Evolutionary conservation across 2,888 invertebrate genomes (phyloP), one percentile per base, ranked within the genome.

Genomic region (Cataglyphis rosenhaueri): DNA sequence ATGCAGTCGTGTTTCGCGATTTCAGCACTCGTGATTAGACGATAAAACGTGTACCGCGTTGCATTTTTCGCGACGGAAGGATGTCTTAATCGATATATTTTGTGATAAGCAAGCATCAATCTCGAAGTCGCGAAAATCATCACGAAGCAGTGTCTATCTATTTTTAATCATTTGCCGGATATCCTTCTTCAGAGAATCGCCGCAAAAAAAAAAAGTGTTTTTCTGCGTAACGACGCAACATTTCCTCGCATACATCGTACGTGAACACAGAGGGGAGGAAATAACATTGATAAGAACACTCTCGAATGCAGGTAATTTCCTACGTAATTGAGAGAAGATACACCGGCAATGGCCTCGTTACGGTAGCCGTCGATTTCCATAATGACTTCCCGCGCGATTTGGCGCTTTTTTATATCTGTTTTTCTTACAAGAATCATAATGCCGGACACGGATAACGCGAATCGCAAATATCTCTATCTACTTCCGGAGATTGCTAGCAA

Each of bases 301-400:
- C 66, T 38, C 55, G 82, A 74, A 70, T 78, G 73, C 76, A 59
- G 82, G 85, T 70, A 68, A 83, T 89, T 87, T 85, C 88, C 85
- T 86, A 86, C 84, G 85, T 87, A 87, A 90, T 86, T 82, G 84
- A 86, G 84, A 86, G 87, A 89, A 90, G 87, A 89, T 84, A 76
- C 78, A 79, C 81, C 88, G 88, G 87, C 87, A 90, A 90, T 87
- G 87, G 86, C 85, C 85, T 86, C 88, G 81, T 87, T 86, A 87
- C 85, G 84, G 83, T 78, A 81, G 55, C 66, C 86, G 65, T 84
- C 86, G 86, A 89, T 90, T 89, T 88, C 87, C 83, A 83, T 71
- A 83, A 86, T 85, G 85, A 88, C 85, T 89, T 91, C 87, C 90
- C 87, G 88, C 86, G 76, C 84, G 85, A 89, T 89, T 88, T 82